Conservation (phyloP, 2,888 invertebrate genomes). For the Xanthorhoe designata region DNA sequence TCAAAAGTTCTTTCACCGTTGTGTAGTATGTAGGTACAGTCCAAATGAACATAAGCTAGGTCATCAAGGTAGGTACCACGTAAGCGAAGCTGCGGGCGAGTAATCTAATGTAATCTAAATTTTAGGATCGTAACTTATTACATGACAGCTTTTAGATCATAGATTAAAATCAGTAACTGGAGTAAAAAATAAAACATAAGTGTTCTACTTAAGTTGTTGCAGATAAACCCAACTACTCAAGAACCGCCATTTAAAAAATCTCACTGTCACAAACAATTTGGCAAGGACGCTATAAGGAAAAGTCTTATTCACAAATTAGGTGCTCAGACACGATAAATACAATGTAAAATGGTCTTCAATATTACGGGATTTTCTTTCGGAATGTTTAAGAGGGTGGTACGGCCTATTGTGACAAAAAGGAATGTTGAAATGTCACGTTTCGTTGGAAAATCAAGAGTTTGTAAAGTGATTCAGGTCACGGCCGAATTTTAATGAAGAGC, state of each 20-base stretch:
- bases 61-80: too few species aligned
- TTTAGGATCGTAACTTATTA: too few species aligned
- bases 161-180: too few species aligned
- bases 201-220: too few species aligned
- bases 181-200: too few species aligned
- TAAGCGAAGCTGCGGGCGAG: too few species aligned
- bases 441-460: slow-evolving; percentile 9
- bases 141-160: too few species aligned
- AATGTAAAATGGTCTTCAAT: slow-evolving; percentile 25
- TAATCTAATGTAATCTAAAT: too few species aligned
- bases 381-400: slow-evolving; percentile 18
- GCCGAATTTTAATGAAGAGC: neutral
- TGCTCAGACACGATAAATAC: slow-evolving; percentile 29
- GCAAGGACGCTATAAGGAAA: slow-evolving; percentile 20
- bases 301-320: slow-evolving; percentile 26
- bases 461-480: neutral
- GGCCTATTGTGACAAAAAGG: slow-evolving; percentile 15
- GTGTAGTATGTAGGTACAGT: too few species aligned
- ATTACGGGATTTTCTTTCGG: slow-evolving; percentile 21
- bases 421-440: slow-evolving; percentile 22
- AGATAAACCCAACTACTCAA: neutral
- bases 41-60: too few species aligned
- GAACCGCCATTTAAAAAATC: slow-evolving; percentile 10
- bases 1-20: too few species aligned
- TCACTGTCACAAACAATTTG: slow-evolving; percentile 24